phyloP scores from a whole-genome alignment of 2,888 invertebrate species.

The Onthophagus sagittarius region DNA sequence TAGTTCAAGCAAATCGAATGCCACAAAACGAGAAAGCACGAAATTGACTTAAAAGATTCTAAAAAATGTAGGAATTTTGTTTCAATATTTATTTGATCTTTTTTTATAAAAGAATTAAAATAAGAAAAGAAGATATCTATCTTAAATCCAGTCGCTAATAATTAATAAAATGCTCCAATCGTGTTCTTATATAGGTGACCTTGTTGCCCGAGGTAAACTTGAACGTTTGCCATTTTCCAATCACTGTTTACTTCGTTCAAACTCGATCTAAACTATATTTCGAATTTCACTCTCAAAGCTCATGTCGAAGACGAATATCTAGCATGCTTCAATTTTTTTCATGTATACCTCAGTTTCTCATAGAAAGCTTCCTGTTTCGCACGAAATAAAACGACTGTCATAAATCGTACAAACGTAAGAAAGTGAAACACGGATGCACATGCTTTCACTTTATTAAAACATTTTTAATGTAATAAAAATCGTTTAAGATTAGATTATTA shows the following conservation, averaged over 20 bases:
- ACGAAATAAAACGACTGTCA: neutral
- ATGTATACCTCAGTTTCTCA: neutral
- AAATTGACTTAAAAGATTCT: too few relatives aligned
- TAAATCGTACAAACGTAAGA: neutral
- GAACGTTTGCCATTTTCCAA: neutral
- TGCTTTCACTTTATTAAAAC: neutral
- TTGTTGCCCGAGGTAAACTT: neutral
- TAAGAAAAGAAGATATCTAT: too few relatives aligned
- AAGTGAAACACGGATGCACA: neutral
- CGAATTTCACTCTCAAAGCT: neutral
- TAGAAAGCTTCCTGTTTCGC: neutral
- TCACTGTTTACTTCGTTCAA: neutral
- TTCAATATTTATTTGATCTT: too few relatives aligned
- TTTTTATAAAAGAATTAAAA: too few relatives aligned
- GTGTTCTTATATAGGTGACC: neutral
- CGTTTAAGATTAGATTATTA: neutral
- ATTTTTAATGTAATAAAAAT: neutral
- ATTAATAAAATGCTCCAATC: neutral
- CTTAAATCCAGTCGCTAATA: too few relatives aligned
- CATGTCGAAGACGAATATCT: neutral
- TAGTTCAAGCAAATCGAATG: neutral
- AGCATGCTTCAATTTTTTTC: neutral
- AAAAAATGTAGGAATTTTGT: too few relatives aligned
- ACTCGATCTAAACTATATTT: neutral
- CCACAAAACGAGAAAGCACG: neutral